Base-by-base conservation (phyloP, 2,113 vertebrate species). In the Arothron firmamentum region DNA sequence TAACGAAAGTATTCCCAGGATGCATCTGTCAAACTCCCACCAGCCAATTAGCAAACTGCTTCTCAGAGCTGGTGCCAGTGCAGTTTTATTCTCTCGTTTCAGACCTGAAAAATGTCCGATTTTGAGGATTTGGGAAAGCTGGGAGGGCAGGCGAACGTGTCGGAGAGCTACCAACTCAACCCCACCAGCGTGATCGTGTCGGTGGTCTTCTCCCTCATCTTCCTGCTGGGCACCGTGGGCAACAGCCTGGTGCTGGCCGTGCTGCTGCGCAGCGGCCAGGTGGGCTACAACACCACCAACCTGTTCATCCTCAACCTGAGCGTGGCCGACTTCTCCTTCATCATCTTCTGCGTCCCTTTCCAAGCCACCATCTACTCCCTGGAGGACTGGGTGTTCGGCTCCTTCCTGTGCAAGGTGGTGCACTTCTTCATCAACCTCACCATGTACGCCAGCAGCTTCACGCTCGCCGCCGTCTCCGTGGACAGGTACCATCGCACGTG, bases 361-460 rank as follows among this genome's bases (percentile, higher is more conserved):
- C 94, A 94, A 89, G 94, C 93, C 71, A 94, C 93, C 72, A 94
- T 94, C 85, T 95, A 95, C 80, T 93, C 92, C 1, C 84, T 94
- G 70, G 93, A 94, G 70, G 92, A 92, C 41, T 95, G 93, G 93
- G 89, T 95, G 70, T 95, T 95, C 0, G 93, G 93, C 38, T 93
- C 93, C 42, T 94, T 94, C 81, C 92, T 94, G 91, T 94, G 93
- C 87, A 95, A 94, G 78, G 90, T 86, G 4, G 93, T 94, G 46
- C 93, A 94, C 80, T 95, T 95, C 86, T 93, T 94, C 81, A 94
- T 94, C 86, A 94, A 94, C 88, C 91, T 95, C 68, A 94, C 93
- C 79, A 94, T 94, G 94, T 94, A 94, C 0, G 93, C 94, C 65
- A 95, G 93, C 90, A 94, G 94, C 85, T 94, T 95, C 84, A 95